These are phyloP conservation scores for Procavia capensis DNA, from an alignment of 2,113 vertebrate genomes.

Conservation along the genomic window DNA sequence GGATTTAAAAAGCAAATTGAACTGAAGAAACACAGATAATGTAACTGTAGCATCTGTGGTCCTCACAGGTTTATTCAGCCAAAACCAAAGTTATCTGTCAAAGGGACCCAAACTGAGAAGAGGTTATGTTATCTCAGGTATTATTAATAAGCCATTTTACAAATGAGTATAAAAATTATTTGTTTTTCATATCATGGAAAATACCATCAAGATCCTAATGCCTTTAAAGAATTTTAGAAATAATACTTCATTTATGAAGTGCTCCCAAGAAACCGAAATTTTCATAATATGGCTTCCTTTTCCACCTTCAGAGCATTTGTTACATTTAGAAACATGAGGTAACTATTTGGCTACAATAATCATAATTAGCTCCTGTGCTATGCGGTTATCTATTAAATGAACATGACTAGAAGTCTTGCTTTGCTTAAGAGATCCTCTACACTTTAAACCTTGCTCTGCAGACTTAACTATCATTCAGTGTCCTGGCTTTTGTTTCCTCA, in stretches of 20 bases:
- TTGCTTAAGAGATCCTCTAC: not conserved
- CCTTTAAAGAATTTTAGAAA: not conserved
- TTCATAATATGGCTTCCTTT: not conserved
- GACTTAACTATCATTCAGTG: not conserved
- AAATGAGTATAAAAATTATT: not conserved
- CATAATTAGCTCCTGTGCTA: not conserved
- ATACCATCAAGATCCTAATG: not conserved
- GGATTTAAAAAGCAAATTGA: constrained; percentile 60
- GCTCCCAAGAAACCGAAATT: not conserved
- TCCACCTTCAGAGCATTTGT: not conserved
- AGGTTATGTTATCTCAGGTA: not conserved
- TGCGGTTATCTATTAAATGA: not conserved
- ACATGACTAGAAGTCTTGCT: not conserved
- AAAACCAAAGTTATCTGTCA: constrained; percentile 46
- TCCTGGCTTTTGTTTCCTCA: not conserved
- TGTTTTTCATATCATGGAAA: not conserved
- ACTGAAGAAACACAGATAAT: constrained; percentile 28
- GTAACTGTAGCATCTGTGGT: constrained; percentile 27
- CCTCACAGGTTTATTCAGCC: not conserved
- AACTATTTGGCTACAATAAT: not conserved
- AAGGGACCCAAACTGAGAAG: constrained; percentile 31
- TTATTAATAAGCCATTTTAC: constrained; percentile 32
- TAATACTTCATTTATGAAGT: not conserved
- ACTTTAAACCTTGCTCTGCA: not conserved
- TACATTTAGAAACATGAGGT: not conserved